Evolutionary conservation across 2,797 vertebrate species (phyloP), one percentile per base, ranked within the genome.

Genomic region (Chrosomus eos): DNA sequence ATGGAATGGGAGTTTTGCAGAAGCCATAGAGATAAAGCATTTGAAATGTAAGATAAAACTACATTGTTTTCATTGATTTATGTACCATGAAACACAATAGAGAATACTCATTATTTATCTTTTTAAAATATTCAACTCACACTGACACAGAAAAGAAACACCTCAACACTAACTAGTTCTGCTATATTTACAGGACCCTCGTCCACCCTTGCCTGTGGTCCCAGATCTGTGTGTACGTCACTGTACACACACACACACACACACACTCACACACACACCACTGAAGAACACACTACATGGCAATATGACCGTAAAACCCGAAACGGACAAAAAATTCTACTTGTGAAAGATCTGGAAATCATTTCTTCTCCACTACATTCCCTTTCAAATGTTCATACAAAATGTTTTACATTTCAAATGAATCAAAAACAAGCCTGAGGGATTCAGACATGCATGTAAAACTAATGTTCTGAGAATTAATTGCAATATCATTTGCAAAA

Each of bases 11-110:
- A 95, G 83, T 83, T 94, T 96, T 96, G 97, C 95, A 94, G 96
- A 97, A 98, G 97, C 97, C 96, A 96, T 95, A 96, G 92, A 98
- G 95, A 96, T 95, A 95, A 97, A 97, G 97, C 97, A 96, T 97
- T 98, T 97, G 96, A 97, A 97, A 96, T 95, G 94, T 96, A 97
- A 96, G 96, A 96, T 95, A 95, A 95, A 97, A 95, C 95, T 96
- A 97, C 96, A 94, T 92, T 93, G 79, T 92, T 90, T 86, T 87
- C 91, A n/a, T n/a, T n/a, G n/a, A n/a, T 93, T 93, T 94, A 93
- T 95, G 96, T 96, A 96, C 96, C 95, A 96, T 97, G 95, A 95
- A 97, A 97, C 97, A 97, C 95, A 90, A 96, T 95, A 95, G 93
- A 95, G 92, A 95, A 96, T 95, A 95, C 87, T 91, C 82, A 78